Evolutionary conservation across 2,797 vertebrate genomes (phyloP).

Genomic region (Anguilla anguilla): DNA sequence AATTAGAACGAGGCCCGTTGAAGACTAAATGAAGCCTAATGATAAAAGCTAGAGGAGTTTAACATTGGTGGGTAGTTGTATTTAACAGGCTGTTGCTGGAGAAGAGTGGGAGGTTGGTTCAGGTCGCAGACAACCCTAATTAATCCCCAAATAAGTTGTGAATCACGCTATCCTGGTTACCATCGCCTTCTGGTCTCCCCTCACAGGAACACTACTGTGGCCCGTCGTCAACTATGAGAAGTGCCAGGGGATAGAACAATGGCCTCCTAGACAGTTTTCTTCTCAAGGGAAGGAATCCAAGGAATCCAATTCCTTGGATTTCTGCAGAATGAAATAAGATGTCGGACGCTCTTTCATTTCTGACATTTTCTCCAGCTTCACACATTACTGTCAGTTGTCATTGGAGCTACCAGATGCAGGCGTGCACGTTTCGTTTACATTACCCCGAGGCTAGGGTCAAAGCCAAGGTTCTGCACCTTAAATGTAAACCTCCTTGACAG

Average conservation of each 20-base stretch:
- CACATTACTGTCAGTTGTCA: neutral
- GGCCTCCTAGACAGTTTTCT: neutral
- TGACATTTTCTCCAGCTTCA: neutral
- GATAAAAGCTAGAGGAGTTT: neutral
- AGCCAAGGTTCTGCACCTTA: neutral
- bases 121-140: conserved; percentile 36
- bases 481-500: neutral
- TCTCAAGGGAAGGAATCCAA: neutral
- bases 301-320: neutral
- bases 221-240: neutral
- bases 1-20: neutral
- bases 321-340: neutral
- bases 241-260: neutral
- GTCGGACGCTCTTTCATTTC: neutral
- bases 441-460: neutral
- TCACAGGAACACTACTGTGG: neutral
- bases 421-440: neutral
- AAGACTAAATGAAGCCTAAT: neutral
- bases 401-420: neutral
- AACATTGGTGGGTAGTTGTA: neutral
- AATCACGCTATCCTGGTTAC: conserved; percentile 30
- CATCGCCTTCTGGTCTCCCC: neutral
- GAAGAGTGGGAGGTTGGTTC: conserved; percentile 22
- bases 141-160: conserved; percentile 39
- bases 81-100: neutral